Percentiles rank a stretch among this genome's conserved stretches.
These are phyloP conservation scores for Metalampra italica DNA, from an alignment of 2,888 invertebrate genomes.

Conservation along the genomic window DNA sequence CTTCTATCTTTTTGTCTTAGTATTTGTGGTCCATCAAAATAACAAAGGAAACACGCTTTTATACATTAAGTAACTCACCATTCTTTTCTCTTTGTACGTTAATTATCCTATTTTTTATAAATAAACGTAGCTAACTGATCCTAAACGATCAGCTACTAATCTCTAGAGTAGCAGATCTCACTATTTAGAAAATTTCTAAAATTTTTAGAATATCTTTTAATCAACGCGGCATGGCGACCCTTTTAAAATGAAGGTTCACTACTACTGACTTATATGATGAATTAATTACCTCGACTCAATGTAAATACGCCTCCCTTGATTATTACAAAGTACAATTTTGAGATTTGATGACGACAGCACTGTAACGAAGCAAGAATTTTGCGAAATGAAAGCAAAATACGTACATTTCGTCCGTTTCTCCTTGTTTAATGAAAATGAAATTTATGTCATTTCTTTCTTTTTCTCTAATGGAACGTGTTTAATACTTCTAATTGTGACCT, in stretches of 20 bases:
- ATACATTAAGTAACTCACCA: too few relatives aligned
- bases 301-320: conserved; percentile 9
- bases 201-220: too few relatives aligned
- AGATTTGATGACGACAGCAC: background rate
- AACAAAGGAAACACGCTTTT: too few relatives aligned
- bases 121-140: too few relatives aligned
- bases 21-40: background rate
- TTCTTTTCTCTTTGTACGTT: too few relatives aligned
- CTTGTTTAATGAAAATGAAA: background rate
- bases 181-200: too few relatives aligned
- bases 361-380: background rate
- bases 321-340: conserved; percentile 1
- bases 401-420: background rate
- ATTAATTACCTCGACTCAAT: conserved; percentile 6
- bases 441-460: background rate
- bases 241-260: too few relatives aligned
- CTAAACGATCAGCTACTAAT: too few relatives aligned
- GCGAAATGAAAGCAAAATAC: background rate
- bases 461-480: background rate
- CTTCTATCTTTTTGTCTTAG: too few relatives aligned
- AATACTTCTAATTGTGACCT: background rate
- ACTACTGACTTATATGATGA: conserved; percentile 1
- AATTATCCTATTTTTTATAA: too few relatives aligned
- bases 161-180: too few relatives aligned
- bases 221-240: too few relatives aligned